phyloP scores from a whole-genome alignment of 2,113 vertebrate species.

The Furnarius figulus region DNA sequence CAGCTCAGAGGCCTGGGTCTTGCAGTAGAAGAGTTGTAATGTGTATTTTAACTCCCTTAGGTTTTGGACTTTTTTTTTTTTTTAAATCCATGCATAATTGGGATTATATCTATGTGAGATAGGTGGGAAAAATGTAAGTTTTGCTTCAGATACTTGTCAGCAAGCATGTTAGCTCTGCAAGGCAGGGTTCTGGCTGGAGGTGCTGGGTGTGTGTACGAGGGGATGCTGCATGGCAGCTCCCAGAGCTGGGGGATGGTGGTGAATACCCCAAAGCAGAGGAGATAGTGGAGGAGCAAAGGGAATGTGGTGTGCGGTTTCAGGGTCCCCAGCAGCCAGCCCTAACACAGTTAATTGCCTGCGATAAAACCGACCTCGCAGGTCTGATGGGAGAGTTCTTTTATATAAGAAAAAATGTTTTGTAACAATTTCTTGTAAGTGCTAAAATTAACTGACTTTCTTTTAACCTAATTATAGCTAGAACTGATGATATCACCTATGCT shows the following conservation, averaged over 20 bases:
- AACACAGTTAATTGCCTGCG: slow-evolving; percentile 57
- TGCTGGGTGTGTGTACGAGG: not conserved
- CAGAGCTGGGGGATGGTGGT: not conserved
- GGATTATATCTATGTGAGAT: not conserved
- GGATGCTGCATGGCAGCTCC: not conserved
- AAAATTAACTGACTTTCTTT: slow-evolving; percentile 61
- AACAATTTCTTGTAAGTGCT: slow-evolving; percentile 57
- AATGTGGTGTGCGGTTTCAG: not conserved
- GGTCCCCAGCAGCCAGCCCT: slow-evolving; percentile 53
- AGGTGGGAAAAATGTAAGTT: not conserved
- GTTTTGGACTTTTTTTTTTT: not conserved
- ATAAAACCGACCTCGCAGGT: slow-evolving; percentile 47
- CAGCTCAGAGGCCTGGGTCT: not conserved
- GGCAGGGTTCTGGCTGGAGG: not conserved
- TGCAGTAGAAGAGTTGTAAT: not conserved
- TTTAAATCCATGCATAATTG: not conserved
- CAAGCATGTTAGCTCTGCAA: not conserved
- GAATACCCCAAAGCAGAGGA: not conserved
- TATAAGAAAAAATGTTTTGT: slow-evolving; percentile 47
- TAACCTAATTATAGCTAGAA: slow-evolving; percentile 41
- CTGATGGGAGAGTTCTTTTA: slow-evolving; percentile 52
- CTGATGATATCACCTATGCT: slow-evolving; percentile 45
- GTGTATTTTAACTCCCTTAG: not conserved
- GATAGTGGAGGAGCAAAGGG: not conserved
- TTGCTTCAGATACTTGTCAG: not conserved